Conservation (phyloP, 2,113 vertebrate genomes). For the Triplophysa tibetana region DNA sequence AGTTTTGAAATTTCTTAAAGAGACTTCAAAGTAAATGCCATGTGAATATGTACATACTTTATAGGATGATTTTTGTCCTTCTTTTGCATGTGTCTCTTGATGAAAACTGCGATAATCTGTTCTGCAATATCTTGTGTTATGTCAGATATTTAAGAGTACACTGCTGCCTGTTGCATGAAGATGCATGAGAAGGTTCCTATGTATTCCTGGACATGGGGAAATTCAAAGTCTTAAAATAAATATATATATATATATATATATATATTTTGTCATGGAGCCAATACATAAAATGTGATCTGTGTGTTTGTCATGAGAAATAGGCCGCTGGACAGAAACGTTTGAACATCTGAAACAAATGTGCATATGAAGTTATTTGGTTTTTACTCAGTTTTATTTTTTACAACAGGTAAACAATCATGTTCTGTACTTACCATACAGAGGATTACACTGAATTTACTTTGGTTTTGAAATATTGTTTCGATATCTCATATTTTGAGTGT, state of each 20-base stretch:
- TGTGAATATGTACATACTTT: conserved; percentile 62
- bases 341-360: conserved; percentile 62
- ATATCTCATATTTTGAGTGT: conserved; percentile 48
- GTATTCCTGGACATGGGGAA: conserved; percentile 59
- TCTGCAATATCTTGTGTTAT: conserved; percentile 63
- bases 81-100: conserved; percentile 63
- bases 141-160: conserved; percentile 60
- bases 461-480: conserved; percentile 52
- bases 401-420: conserved; percentile 48
- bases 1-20: conserved; percentile 62
- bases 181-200: conserved; percentile 62
- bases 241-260: conserved; percentile 43
- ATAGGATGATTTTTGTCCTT: conserved; percentile 40
- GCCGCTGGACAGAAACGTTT: conserved; percentile 56
- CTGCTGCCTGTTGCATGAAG: conserved; percentile 66
- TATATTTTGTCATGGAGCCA: conserved; percentile 58
- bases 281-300: conserved; percentile 57
- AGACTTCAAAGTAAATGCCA: conserved; percentile 54
- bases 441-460: conserved; percentile 38
- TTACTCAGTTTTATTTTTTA: conserved; percentile 52
- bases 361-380: conserved; percentile 59
- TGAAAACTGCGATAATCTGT: conserved; percentile 59
- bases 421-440: conserved; percentile 41
- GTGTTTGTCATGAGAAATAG: conserved; percentile 58
- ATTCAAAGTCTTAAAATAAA: conserved; percentile 61